Evolutionary conservation across 2,888 invertebrate species (phyloP), one percentile per base, ranked within the genome.

Genomic region (Scaptodrosophila latifasciaeformis): DNA sequence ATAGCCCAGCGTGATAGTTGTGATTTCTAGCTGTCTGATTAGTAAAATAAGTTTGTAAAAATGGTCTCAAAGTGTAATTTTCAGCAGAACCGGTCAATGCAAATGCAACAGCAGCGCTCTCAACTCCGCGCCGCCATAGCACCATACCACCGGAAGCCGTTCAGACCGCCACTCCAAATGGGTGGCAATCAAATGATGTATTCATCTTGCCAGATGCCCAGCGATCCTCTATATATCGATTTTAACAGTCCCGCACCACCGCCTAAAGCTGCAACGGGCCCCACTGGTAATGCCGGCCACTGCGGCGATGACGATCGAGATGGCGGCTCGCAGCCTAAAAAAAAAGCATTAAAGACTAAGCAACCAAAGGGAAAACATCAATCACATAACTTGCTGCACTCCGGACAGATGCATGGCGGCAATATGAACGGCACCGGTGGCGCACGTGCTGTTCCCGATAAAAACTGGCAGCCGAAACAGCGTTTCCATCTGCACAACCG

Each of bases 161-260:
- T 74, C 43, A 69, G 66, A 12, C 44, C 48, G 2, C 65, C 49
- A 35, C 2, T 10, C 1, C 49, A 51, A 39, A 17, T 17, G 9
- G 51, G 24, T 27, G 65, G 61, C 44, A 77, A 74, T 18, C 78
- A 77, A 49, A 72, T 83, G 29, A 84, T 86, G 82, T 86, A 84
- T 64, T 79, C 82, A 54, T 81, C 84, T 49, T 82, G 80, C 56
- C 86, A 86, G 60, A 86, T 86, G 65, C 85, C 86, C 21, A 85
- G 85, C 54, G 86, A 86, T 71, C 84, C 86, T 2, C 85, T 86
- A 0, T 86, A 86, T 54, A 82, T 86, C 59, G 86, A 86, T 59
- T 86, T 86, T 29, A 86, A 85, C 53, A 83, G 82, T 35, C 84
- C 85, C 27, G 63, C 78, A 2, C 81, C 84, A 35, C 71, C 71